phyloP scores from a whole-genome alignment of 2,113 vertebrate species.

The Alces alces region DNA sequence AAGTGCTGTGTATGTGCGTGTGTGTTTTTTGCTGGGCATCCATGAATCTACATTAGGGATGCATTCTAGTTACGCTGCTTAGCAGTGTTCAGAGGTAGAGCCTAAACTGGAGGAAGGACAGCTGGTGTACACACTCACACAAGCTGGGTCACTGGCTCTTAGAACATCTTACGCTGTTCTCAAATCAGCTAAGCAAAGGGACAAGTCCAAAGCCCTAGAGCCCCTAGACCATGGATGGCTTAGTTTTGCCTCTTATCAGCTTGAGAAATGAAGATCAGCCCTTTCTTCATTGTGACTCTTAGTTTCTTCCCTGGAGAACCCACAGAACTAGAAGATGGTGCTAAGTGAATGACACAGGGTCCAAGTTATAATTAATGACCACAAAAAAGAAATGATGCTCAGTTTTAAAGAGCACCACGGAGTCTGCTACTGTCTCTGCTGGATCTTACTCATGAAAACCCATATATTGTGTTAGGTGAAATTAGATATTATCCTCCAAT shows the following conservation, averaged over 20 bases:
- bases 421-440: background rate
- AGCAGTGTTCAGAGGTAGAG: background rate
- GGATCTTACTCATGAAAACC: background rate
- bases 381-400: background rate
- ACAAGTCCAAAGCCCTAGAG: accelerated
- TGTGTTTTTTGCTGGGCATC: background rate
- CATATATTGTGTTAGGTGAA: background rate
- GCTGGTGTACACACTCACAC: background rate
- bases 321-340: background rate
- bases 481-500: background rate
- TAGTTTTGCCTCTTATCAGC: background rate
- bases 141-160: background rate
- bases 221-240: background rate
- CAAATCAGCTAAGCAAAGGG: background rate
- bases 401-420: background rate
- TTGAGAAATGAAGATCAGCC: background rate
- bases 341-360: background rate
- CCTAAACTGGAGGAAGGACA: background rate
- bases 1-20: background rate
- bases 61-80: background rate
- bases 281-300: background rate
- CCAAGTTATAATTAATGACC: background rate
- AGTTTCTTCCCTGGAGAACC: background rate
- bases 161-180: background rate
- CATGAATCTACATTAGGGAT: background rate